A percentile compares a stretch with the other conserved stretches of the same genome.
Conservation (phyloP, 2,888 invertebrate species). For the Agrochola lota region DNA sequence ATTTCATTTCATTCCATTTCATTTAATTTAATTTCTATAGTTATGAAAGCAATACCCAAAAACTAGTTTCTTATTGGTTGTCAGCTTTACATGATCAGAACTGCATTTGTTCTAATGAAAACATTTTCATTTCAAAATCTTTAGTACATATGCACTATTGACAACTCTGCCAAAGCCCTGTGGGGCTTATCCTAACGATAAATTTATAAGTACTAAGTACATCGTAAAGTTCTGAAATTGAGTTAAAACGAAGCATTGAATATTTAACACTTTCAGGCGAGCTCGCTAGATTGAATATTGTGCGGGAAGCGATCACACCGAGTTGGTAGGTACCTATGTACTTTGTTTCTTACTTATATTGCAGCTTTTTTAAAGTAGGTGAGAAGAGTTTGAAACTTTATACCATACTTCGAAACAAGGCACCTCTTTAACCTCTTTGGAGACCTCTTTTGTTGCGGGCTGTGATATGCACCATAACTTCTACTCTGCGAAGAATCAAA, state of each 20-base stretch:
- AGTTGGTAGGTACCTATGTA: slow-evolving; percentile 18
- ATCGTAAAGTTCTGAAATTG: slow-evolving; percentile 44
- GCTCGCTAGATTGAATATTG: slow-evolving; percentile 53
- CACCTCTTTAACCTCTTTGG: no score
- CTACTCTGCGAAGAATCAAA: not conserved
- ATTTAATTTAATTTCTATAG: no score
- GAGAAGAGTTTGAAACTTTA: slow-evolving; percentile 32
- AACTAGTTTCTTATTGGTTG: not conserved
- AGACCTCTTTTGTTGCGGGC: not conserved
- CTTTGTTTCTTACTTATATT: not conserved
- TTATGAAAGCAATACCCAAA: not conserved
- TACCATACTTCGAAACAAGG: slow-evolving; percentile 4
- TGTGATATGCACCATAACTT: not conserved
- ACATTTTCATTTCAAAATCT: not conserved
- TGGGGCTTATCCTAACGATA: slow-evolving; percentile 11
- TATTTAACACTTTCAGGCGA: slow-evolving; percentile 50
- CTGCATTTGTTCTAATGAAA: not conserved
- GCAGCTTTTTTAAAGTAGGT: slow-evolving; percentile 26
- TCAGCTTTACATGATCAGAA: not conserved
- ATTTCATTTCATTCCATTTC: no score
- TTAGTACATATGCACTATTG: not conserved
- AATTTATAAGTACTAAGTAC: slow-evolving; percentile 32
- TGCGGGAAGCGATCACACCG: slow-evolving; percentile 38
- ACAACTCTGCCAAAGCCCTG: not conserved
- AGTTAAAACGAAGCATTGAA: slow-evolving; percentile 56